Evolutionary conservation across 2,888 invertebrate genomes (phyloP).

Genomic region (Herminia tarsipennalis): DNA sequence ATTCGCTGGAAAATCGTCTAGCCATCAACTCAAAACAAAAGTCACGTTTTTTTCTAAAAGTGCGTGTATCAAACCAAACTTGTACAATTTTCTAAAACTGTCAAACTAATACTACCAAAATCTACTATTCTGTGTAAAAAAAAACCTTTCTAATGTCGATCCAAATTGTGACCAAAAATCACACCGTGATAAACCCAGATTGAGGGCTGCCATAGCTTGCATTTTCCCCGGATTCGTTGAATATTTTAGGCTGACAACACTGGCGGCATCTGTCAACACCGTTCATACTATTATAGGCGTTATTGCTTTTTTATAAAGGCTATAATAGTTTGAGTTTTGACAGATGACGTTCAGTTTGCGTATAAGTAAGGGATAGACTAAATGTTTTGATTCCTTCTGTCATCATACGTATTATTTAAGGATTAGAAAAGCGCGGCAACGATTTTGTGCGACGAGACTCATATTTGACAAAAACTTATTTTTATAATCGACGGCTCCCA

Average conservation of each 20-base stretch:
- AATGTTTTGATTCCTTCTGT: too few relatives aligned
- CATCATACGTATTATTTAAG: too few relatives aligned
- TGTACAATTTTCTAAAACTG: too few relatives aligned
- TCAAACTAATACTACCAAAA: not conserved
- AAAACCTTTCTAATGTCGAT: constrained; percentile 43
- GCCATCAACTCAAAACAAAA: too few relatives aligned
- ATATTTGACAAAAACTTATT: too few relatives aligned
- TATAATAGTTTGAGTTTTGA: constrained; percentile 12
- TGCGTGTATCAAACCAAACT: not conserved
- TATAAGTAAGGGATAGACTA: too few relatives aligned
- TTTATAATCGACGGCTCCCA: too few relatives aligned
- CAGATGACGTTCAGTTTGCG: not conserved
- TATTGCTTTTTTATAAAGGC: constrained; percentile 12
- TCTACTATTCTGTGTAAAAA: constrained; percentile 10
- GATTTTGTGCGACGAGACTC: too few relatives aligned
- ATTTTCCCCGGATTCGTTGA: constrained; percentile 43
- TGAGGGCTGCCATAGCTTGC: constrained; percentile 48
- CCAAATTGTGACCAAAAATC: constrained; percentile 48
- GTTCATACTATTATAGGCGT: constrained; percentile 29
- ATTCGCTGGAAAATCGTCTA: too few relatives aligned
- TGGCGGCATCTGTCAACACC: constrained; percentile 49
- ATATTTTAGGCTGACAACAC: constrained; percentile 31
- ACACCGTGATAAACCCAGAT: constrained; percentile 49
- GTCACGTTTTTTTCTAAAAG: too few relatives aligned
- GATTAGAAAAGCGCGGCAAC: too few relatives aligned